phyloP scores from a whole-genome alignment of 2,113 vertebrate genomes.

The Petromus typicus region DNA sequence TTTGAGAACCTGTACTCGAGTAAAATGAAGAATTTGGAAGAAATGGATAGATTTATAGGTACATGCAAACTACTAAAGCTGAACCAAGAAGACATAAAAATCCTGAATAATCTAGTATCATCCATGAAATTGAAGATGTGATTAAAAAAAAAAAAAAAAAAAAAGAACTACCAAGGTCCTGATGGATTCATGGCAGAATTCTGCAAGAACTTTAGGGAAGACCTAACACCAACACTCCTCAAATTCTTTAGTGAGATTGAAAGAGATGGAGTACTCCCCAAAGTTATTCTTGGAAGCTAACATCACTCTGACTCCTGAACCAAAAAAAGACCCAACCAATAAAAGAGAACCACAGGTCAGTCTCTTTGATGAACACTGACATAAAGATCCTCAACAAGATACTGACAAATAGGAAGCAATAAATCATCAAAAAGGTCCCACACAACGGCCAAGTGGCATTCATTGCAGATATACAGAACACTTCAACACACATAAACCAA shows the following conservation, averaged over 20 bases:
- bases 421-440: not conserved
- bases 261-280: not conserved
- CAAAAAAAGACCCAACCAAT: not conserved
- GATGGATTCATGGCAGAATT: not conserved
- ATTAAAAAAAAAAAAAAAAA: not conserved
- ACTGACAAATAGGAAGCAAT: too few relatives aligned
- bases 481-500: not conserved
- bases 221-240: not conserved
- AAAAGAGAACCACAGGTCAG: not conserved
- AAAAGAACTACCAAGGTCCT: not conserved
- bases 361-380: not conserved
- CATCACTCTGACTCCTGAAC: not conserved
- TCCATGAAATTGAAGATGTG: not conserved
- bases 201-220: not conserved
- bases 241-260: not conserved
- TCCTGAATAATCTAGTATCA: not conserved
- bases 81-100: not conserved
- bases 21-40: not conserved
- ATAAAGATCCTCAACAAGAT: not conserved
- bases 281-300: not conserved
- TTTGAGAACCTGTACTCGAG: not conserved
- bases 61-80: not conserved
- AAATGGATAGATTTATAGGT: not conserved
- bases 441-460: not conserved
- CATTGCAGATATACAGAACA: not conserved